Percentiles rank a stretch among this genome's conserved stretches.
These are phyloP conservation scores for Scomberomorus guttatus DNA, from an alignment of 2,797 vertebrate genomes.

Conservation along the genomic window DNA sequence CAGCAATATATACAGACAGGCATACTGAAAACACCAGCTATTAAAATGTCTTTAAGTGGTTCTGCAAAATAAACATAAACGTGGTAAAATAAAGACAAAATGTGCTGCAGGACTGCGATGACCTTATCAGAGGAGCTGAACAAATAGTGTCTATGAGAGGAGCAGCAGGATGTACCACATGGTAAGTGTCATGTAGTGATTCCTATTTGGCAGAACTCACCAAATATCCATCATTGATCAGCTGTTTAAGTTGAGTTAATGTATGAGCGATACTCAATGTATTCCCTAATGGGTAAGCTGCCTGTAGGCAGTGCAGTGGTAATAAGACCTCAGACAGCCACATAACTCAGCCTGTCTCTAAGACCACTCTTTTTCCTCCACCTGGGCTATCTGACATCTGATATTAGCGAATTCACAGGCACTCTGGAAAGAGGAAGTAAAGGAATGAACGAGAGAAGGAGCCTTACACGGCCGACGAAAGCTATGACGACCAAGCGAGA, in stretches of 20 bases:
- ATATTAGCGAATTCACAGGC: slow-evolving; percentile 75
- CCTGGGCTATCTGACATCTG: slow-evolving; percentile 80
- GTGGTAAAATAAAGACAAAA: slow-evolving; percentile 31
- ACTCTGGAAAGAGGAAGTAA: slow-evolving; percentile 63
- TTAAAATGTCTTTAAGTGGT: slow-evolving; percentile 59
- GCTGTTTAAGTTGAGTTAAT: slow-evolving; percentile 81
- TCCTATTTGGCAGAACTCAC: slow-evolving; percentile 65
- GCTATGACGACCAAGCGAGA: slow-evolving; percentile 35
- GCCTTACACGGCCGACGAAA: slow-evolving; percentile 37
- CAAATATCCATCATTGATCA: slow-evolving; percentile 79
- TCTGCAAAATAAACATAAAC: slow-evolving; percentile 62
- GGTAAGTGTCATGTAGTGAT: slow-evolving; percentile 63
- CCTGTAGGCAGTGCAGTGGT: slow-evolving; percentile 75
- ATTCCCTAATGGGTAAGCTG: slow-evolving; percentile 79
- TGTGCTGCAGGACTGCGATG: not conserved
- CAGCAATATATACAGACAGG: slow-evolving; percentile 64
- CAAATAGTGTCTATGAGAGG: slow-evolving; percentile 35
- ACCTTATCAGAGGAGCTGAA: slow-evolving; percentile 46
- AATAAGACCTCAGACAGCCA: slow-evolving; percentile 80
- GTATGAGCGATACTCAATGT: slow-evolving; percentile 78
- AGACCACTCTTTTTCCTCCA: slow-evolving; percentile 79
- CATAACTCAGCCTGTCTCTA: slow-evolving; percentile 81
- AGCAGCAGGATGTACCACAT: slow-evolving; percentile 47
- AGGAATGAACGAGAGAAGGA: slow-evolving; percentile 52
- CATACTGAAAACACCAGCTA: slow-evolving; percentile 50